These are phyloP conservation scores for Sphyrna mokarran DNA, from an alignment of 2,113 vertebrate species.

Conservation along the genomic window DNA sequence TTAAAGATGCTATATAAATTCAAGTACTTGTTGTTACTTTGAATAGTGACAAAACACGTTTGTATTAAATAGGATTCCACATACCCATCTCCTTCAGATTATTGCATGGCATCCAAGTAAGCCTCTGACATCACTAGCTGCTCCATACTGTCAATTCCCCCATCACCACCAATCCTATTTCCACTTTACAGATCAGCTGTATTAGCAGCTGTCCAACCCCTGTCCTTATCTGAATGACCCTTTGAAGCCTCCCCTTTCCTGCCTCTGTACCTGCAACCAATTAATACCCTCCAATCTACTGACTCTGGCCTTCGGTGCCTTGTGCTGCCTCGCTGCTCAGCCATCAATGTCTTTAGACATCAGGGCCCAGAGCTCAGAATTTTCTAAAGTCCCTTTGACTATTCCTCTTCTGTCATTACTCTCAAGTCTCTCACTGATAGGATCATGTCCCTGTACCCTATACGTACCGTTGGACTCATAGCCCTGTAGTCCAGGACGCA, in stretches of 20 bases:
- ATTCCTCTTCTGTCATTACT: neutral
- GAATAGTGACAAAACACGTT: no score
- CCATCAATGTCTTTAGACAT: neutral
- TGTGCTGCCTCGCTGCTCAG: neutral
- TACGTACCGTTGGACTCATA: neutral
- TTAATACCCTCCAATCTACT: neutral
- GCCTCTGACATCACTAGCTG: neutral
- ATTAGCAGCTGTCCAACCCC: neutral
- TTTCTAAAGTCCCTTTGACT: neutral
- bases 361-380: neutral
- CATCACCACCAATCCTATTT: neutral
- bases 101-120: neutral
- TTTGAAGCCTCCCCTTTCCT: neutral
- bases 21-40: no score
- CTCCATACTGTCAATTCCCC: neutral
- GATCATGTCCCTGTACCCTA: no score
- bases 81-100: no score
- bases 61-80: no score
- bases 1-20: no score
- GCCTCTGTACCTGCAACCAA: neutral
- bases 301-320: neutral
- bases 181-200: no score
- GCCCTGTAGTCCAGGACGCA: neutral
- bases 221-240: neutral
- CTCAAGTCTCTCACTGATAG: neutral